phyloP scores from a whole-genome alignment of 92 coral and sea anemone genomes.

The Siderastrea radians region DNA sequence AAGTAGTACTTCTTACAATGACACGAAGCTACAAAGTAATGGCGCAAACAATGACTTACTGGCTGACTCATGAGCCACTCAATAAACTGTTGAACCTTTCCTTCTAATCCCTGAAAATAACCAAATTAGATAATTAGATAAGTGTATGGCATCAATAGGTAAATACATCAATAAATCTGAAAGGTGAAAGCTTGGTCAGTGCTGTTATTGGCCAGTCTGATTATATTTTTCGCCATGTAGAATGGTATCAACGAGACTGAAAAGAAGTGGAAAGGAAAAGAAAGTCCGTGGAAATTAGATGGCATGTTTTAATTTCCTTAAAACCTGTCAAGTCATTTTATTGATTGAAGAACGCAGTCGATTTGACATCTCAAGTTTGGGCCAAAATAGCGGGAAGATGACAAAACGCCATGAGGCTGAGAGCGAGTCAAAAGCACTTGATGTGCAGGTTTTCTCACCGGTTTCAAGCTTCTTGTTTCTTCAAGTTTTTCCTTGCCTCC shows the following conservation, averaged over 20 bases:
- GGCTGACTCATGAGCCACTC: slow-evolving; percentile 97
- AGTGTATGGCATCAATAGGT: background rate
- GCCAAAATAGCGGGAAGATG: no score
- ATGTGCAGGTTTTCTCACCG: slow-evolving; percentile 24
- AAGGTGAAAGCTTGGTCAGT: no score
- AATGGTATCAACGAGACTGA: background rate
- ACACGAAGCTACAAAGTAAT: background rate
- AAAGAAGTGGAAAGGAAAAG: background rate
- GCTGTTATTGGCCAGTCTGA: background rate
- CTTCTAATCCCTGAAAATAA: slow-evolving; percentile 77
- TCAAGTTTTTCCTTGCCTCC: slow-evolving; percentile 73
- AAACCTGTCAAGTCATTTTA: no score
- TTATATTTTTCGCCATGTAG: background rate
- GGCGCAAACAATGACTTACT: slow-evolving; percentile 57
- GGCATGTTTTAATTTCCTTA: no score
- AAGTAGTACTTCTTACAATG: background rate
- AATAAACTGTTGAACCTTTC: slow-evolving; percentile 86
- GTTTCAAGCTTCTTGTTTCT: slow-evolving; percentile 81
- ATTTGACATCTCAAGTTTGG: no score
- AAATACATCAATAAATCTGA: background rate
- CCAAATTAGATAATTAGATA: background rate
- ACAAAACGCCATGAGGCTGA: no score
- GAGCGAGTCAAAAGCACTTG: no score
- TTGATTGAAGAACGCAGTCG: no score
- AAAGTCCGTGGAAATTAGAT: no score